A percentile compares a stretch with the other conserved stretches of the same genome.
These are phyloP conservation scores for Agrochola lychnidis DNA, from an alignment of 2,888 invertebrate genomes.

Conservation along the genomic window DNA sequence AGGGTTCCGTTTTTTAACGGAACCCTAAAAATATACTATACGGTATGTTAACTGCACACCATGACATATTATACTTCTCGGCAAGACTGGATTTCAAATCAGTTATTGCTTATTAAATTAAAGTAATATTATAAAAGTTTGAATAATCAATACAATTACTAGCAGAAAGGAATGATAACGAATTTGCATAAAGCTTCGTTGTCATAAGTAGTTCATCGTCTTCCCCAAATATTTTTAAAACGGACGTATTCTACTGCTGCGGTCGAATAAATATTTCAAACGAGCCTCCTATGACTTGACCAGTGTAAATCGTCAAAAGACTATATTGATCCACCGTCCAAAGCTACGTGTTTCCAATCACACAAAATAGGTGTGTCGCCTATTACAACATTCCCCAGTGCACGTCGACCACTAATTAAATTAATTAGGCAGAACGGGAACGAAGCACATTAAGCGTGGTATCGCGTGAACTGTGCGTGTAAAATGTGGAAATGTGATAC, in stretches of 20 bases:
- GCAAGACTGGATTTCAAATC: background rate
- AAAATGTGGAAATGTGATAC: conserved; percentile 61
- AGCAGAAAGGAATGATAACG: background rate
- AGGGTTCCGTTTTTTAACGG: no score
- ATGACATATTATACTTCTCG: background rate
- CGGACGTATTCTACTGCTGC: background rate
- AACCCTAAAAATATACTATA: no score
- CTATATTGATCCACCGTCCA: conserved; percentile 41
- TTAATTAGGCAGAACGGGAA: conserved; percentile 79
- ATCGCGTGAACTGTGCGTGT: conserved; percentile 68
- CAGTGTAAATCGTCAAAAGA: conserved; percentile 8
- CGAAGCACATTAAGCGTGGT: conserved; percentile 72
- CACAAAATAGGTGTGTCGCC: conserved; percentile 73
- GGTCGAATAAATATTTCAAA: background rate
- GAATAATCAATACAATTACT: background rate
- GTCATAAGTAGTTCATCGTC: background rate
- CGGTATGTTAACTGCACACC: background rate
- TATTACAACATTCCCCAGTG: conserved; percentile 72
- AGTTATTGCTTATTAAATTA: conserved; percentile 8
- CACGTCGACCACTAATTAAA: conserved; percentile 78
- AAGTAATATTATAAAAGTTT: background rate
- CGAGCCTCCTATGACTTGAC: background rate
- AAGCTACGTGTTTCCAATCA: conserved; percentile 57
- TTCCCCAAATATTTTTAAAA: background rate
- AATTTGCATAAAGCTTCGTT: background rate